Evolutionary conservation across 2,797 vertebrate species (phyloP), one percentile per base, ranked within the genome.

Genomic region (Pteropus rufus): DNA sequence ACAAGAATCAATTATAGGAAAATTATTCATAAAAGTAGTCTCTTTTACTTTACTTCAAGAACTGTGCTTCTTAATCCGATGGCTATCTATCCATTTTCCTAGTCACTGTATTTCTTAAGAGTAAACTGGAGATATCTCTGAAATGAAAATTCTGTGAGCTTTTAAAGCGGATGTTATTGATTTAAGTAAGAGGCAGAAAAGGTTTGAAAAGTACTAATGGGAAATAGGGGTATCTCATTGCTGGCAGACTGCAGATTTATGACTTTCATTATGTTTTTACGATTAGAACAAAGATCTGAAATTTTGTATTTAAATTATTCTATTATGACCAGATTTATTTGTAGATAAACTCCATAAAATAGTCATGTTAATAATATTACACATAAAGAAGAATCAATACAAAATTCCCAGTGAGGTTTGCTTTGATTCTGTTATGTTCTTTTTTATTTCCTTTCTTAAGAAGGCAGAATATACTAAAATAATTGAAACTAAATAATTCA

Each of bases 401-500:
- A 93, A 97, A 97, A 69, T 18, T 87, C 14, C 29, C 46, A 16
- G 0, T 86, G 23, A 67, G 31, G 31, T 82, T 95, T 92, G 12
- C 36, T 96, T 79, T 84, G 60, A 89, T 91, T 83, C 70, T 93
- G 16, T 56, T 84, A 23, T 3, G 91, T 80, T 54, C 21, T 73
- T 65, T 41, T 96, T 46, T 24, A 82, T 96, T 96, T 96, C 7
- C 67, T 44, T 92, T 84, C 89, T 89, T 92, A 29, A 85, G 62
- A 94, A 93, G 29, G 49, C 77, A 91, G 54, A 94, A 62, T 79
- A 67, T 36, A 88, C 75, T 70, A 96, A n/a, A 96, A 96, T 93
- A 95, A 97, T 93, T 93, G 64, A 95, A 96, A 86, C 67, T 97
- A 96, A 98, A 97, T 96, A 95, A 96, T 97, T 96, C 90, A 93